Base-by-base conservation (phyloP, 2,888 invertebrate genomes). In the Torymus auratus region DNA sequence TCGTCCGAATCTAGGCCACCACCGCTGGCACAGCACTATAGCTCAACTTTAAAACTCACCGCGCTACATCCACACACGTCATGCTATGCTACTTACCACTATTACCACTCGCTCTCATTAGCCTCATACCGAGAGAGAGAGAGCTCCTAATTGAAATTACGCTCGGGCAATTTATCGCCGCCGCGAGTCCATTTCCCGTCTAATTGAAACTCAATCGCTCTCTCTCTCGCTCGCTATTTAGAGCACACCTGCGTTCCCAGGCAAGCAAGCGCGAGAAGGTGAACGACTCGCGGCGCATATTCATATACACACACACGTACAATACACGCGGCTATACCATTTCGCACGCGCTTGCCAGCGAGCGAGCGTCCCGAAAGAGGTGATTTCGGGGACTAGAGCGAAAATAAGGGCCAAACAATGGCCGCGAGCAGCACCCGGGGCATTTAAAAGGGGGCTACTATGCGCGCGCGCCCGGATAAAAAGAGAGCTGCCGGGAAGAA, bases 371-470 rank as follows among this genome's bases (percentile, higher is more conserved):
- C 41, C 67, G 81, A 67, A 15, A 17, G 58, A 28, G 20, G 83
- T 60, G 71, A 69, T 83, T 84, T 83, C 79, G 71, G 69, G 84
- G 86, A 86, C 84, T 84, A 86, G 86, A 84, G 84, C 84, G 84
- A 87, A 88, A 89, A 88, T 88, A 86, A 88, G 86, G 85, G 83
- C 84, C 85, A 86, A 87, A 88, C 89, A 89, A 89, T 88, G 84
- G 62, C 81, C 83, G 84, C 17, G 60, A 7, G 84, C 84, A 20
- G 84, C 83, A 83, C 84, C 83, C 85, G 83, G 86, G 86, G 78
- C 85, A 87, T 87, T 86, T 88, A 86, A 84, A 76, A 83, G 85
- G 85, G 85, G 84, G 81, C 78, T 77, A 64, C 73, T 73, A 58
- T 1, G 50, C 72, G 65, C 67, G 55, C 14, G 50, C 72, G 65